A percentile compares a stretch with the other conserved stretches of the same genome.
Conservation (phyloP, 2,797 vertebrate genomes). For the Odontamblyopus lacepedii region DNA sequence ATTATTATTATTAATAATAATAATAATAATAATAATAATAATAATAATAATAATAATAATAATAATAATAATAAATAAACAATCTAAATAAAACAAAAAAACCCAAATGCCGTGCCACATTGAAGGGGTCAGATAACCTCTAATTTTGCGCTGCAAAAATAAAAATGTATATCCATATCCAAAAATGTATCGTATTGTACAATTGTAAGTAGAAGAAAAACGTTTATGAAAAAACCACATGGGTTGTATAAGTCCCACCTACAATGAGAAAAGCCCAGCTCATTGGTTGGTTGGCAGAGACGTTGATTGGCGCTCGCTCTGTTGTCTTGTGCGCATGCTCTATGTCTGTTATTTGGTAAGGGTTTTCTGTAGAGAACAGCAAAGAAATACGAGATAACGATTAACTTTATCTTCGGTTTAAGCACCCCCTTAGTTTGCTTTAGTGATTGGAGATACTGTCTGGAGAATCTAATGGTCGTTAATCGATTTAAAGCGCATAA, state of each 20-base stretch:
- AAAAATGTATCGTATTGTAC: neutral
- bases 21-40: no score
- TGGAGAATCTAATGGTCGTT: neutral
- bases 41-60: no score
- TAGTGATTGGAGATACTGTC: neutral
- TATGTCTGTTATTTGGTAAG: conserved; percentile 17
- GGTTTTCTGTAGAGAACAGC: neutral
- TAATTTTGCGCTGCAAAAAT: no score
- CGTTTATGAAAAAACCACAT: no score
- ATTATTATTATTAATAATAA: no score
- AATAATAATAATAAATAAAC: no score
- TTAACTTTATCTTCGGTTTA: neutral
- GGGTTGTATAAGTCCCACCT: conserved; percentile 25
- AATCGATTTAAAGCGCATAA: no score
- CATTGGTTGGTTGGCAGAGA: conserved; percentile 39
- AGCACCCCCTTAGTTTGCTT: neutral
- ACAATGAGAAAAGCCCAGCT: neutral
- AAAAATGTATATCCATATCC: neutral
- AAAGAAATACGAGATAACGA: neutral
- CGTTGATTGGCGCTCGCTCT: conserved; percentile 23
- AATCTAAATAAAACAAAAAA: no score
- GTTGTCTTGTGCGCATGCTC: neutral
- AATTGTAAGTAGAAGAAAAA: neutral
- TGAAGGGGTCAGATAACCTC: no score
- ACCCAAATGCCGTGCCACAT: no score